These are phyloP conservation scores for Podarcis cretensis DNA, from an alignment of 2,113 vertebrate genomes.

Conservation along the genomic window DNA sequence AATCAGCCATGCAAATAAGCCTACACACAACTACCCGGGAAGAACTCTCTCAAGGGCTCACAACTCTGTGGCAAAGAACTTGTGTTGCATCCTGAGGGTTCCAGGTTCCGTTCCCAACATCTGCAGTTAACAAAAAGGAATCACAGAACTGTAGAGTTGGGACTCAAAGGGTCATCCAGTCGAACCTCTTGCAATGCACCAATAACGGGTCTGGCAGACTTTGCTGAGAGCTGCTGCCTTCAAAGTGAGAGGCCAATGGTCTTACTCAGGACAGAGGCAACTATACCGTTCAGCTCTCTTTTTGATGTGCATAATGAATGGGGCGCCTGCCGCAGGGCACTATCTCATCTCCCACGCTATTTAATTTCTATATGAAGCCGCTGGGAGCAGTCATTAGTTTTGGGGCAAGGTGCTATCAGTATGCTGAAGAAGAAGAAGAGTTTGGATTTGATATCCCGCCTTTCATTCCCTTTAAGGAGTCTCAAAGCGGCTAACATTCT, in stretches of 20 bases:
- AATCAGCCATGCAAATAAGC: neutral
- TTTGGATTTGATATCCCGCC: too few species aligned
- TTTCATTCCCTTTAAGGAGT: too few species aligned
- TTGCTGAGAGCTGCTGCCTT: neutral
- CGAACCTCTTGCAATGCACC: too few species aligned
- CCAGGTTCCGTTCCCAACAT: neutral
- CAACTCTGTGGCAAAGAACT: neutral
- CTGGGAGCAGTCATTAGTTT: too few species aligned
- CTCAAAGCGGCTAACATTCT: too few species aligned
- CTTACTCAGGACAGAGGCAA: neutral
- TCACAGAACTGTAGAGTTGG: neutral
- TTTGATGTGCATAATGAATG: too few species aligned
- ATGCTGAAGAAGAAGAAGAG: too few species aligned
- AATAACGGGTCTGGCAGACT: neutral
- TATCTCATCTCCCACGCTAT: too few species aligned
- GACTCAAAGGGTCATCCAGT: too few species aligned
- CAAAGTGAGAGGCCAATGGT: neutral
- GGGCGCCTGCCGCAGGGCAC: too few species aligned
- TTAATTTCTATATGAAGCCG: too few species aligned
- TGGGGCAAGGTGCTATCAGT: too few species aligned
- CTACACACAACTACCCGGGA: neutral
- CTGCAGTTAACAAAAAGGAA: neutral
- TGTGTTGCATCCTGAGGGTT: neutral
- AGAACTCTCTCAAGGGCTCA: neutral
- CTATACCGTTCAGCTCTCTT: neutral